Evolutionary conservation across 2,113 vertebrate species (phyloP).

Genomic region (Sinocyclocheilus anshuiensis): DNA sequence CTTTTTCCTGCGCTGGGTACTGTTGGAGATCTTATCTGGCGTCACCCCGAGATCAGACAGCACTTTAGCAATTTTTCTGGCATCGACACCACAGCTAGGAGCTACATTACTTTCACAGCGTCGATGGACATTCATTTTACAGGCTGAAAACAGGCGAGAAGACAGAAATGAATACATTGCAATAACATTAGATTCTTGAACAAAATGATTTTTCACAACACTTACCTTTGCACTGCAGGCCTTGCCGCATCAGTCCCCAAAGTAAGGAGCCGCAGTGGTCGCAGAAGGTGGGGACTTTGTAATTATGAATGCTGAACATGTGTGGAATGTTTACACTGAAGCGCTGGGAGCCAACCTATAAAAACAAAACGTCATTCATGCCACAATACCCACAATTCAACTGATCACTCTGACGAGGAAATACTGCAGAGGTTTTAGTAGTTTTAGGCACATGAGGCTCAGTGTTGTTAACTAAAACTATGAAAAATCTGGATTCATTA

Average conservation of each 20-base stretch:
- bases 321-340: slow-evolving; percentile 99
- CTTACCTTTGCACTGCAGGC: slow-evolving; percentile 97
- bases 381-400: slow-evolving; percentile 15
- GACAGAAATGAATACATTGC: neutral
- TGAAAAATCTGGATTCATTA: too few relatives aligned
- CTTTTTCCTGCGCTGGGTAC: slow-evolving; percentile 94
- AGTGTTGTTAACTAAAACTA: neutral
- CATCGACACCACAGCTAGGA: slow-evolving; percentile 96
- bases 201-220: neutral
- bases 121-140: slow-evolving; percentile 99
- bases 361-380: slow-evolving; percentile 54
- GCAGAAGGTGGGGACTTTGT: slow-evolving; percentile 98
- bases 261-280: slow-evolving; percentile 98
- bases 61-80: slow-evolving; percentile 95
- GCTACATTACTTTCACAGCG: slow-evolving; percentile 96
- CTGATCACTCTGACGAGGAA: neutral
- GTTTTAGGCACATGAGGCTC: neutral
- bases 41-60: slow-evolving; percentile 96
- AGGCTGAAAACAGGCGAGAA: slow-evolving; percentile 76
- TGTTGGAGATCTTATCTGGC: slow-evolving; percentile 97
- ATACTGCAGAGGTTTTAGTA: neutral
- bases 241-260: slow-evolving; percentile 97
- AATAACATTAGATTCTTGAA: neutral
- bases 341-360: slow-evolving; percentile 95
- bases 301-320: slow-evolving; percentile 99